phyloP scores from a whole-genome alignment of 1,140 invertebrate species.

The Spodoptera litura region DNA sequence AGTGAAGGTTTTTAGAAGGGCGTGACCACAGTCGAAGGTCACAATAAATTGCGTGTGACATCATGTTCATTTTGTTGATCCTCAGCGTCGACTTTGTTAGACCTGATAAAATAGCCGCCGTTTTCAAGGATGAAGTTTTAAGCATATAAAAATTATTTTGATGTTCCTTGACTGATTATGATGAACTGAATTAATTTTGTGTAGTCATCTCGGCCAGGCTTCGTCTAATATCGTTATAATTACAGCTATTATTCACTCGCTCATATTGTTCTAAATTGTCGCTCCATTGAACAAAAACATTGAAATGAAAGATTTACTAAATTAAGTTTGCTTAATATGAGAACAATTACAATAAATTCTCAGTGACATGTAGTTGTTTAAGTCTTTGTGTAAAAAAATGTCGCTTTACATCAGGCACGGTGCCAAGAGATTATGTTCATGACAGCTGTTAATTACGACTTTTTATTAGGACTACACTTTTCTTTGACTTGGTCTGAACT shows the following conservation, averaged over 20 bases:
- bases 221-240: constrained; percentile 53
- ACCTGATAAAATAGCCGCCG: neutral
- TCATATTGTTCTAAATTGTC: neutral
- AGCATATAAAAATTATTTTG: constrained; percentile 1
- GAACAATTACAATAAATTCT: constrained; percentile 49
- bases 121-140: constrained; percentile 26
- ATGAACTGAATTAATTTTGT: neutral
- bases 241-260: constrained; percentile 15
- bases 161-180: constrained; percentile 29
- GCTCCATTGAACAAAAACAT: neutral
- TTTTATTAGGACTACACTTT: constrained; percentile 28
- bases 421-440: constrained; percentile 51
- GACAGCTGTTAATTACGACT: constrained; percentile 43
- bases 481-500: constrained; percentile 14
- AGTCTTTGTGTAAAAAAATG: constrained; percentile 45
- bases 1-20: constrained; percentile 46
- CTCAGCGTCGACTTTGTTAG: constrained; percentile 5
- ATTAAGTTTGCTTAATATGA: constrained; percentile 26
- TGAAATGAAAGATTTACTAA: neutral
- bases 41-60: constrained; percentile 42
- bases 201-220: constrained; percentile 18
- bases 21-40: constrained; percentile 37
- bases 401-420: constrained; percentile 42
- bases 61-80: constrained; percentile 42
- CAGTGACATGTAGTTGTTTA: constrained; percentile 44